A percentile compares a stretch with the other conserved stretches of the same genome.
Evolutionary conservation across 2,888 invertebrate species (phyloP).

Genomic region (Dicyrtomina minuta): DNA sequence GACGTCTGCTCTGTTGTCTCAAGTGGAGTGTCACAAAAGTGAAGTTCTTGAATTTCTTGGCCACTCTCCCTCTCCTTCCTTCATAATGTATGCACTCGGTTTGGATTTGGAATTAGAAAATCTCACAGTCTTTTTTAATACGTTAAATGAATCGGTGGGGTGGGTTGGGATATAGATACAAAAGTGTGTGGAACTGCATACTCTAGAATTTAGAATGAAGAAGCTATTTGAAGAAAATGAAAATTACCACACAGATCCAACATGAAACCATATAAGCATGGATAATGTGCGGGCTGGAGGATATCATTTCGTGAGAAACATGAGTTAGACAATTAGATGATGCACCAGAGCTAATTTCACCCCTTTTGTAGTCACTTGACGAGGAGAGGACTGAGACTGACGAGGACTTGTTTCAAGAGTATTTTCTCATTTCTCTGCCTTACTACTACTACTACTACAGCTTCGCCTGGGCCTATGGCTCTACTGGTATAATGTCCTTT

Average conservation of each 20-base stretch:
- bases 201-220: too few species aligned
- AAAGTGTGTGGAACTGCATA: too few species aligned
- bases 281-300: constrained; percentile 31
- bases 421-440: not conserved
- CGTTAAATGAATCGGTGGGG: too few species aligned
- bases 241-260: not conserved
- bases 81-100: too few species aligned
- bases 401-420: not conserved
- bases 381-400: constrained; percentile 1
- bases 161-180: too few species aligned
- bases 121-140: too few species aligned
- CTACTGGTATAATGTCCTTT: too few species aligned
- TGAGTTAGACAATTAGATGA: constrained; percentile 44
- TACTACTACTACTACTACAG: not conserved
- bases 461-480: not conserved
- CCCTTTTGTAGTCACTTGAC: constrained; percentile 30
- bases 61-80: constrained; percentile 1
- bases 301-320: constrained; percentile 43
- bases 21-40: constrained; percentile 27
- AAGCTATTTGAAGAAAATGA: too few species aligned
- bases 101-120: too few species aligned
- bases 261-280: constrained; percentile 25
- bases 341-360: constrained; percentile 38
- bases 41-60: constrained; percentile 3
- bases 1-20: constrained; percentile 25